These are phyloP conservation scores for Chaenodraco wilsoni DNA, from an alignment of 2,797 vertebrate species.

Conservation along the genomic window DNA sequence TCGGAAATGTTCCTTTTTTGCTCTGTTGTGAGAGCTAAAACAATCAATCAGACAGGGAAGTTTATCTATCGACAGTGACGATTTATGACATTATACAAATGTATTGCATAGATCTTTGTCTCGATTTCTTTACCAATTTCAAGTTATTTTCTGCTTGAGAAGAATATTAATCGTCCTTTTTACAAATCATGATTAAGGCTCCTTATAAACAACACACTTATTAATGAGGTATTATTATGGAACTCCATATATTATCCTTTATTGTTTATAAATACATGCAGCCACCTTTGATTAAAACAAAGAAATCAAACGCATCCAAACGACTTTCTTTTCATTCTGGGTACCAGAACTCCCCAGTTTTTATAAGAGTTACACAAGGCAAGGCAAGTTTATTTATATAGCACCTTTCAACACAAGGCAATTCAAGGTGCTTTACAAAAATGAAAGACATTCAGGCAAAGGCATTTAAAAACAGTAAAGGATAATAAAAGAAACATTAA, in stretches of 20 bases:
- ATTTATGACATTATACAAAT: neutral
- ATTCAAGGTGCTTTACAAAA: no score
- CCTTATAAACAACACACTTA: constrained; percentile 1
- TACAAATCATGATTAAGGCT: neutral
- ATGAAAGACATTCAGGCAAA: no score
- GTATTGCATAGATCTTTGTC: neutral
- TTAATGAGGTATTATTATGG: constrained; percentile 1
- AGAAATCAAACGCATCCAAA: neutral
- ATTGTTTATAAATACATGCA: constrained; percentile 49
- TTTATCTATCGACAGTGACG: neutral
- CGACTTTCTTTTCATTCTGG: neutral
- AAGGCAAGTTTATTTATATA: no score
- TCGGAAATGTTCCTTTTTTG: no score
- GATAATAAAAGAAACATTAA: no score
- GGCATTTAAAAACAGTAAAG: no score
- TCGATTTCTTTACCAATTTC: neutral
- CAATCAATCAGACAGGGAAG: neutral
- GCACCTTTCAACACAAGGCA: no score
- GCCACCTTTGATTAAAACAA: constrained; percentile 7
- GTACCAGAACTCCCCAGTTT: constrained; percentile 7
- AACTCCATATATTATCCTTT: constrained; percentile 16
- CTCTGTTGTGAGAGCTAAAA: no score
- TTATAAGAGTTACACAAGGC: neutral
- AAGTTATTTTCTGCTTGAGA: neutral
- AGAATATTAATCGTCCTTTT: neutral